Conservation (phyloP, 2,888 invertebrate species). For the Andrena trimmerana region DNA sequence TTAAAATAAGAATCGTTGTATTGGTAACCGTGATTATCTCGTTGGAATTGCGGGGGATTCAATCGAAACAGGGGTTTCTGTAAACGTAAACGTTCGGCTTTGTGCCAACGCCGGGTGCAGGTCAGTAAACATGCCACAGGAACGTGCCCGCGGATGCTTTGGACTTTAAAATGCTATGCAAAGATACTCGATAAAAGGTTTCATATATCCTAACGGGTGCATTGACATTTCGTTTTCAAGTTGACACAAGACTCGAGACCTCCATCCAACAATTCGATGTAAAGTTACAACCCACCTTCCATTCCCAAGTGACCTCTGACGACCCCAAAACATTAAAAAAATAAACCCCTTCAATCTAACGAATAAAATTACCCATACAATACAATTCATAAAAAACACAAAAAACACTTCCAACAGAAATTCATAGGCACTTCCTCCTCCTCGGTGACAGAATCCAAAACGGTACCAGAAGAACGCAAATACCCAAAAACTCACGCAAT, state of each 20-base stretch:
- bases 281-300: neutral
- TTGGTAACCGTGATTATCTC: constrained; percentile 20
- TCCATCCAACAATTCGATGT: neutral
- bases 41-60: constrained; percentile 28
- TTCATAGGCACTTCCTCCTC: neutral
- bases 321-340: neutral
- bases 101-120: constrained; percentile 81
- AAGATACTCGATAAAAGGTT: constrained; percentile 69
- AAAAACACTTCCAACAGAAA: neutral
- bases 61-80: constrained; percentile 50
- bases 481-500: no score
- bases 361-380: no score
- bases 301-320: neutral
- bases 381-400: neutral
- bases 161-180: constrained; percentile 81
- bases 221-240: constrained; percentile 2
- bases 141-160: constrained; percentile 77
- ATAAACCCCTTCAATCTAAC: neutral
- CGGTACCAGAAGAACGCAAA: no score
- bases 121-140: constrained; percentile 81
- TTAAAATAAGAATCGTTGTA: neutral
- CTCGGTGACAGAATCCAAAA: no score
- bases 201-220: constrained; percentile 40
- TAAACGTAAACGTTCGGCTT: constrained; percentile 69
- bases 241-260: constrained; percentile 1